phyloP scores from a whole-genome alignment of 2,888 invertebrate species.

The Caenorhabditis sp. region DNA sequence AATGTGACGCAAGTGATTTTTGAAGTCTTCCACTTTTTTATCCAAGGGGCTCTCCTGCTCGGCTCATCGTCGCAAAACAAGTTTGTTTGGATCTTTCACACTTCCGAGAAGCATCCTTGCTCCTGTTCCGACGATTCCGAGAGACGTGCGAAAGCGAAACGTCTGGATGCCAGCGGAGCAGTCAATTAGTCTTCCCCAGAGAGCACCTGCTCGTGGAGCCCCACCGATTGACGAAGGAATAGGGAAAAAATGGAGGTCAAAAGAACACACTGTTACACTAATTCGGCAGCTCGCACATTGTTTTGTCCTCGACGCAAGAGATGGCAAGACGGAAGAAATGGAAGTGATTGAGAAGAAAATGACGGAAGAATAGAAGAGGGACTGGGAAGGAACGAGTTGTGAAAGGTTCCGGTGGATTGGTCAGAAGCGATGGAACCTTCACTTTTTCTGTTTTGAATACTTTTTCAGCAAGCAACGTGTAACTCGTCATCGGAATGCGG shows the following conservation, averaged over 20 bases:
- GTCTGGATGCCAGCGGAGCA: neutral
- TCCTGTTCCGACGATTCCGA: neutral
- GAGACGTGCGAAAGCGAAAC: slow-evolving; percentile 5
- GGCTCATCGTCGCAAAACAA: too few relatives aligned
- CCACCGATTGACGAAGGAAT: neutral
- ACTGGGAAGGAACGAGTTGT: too few relatives aligned
- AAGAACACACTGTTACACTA: slow-evolving; percentile 24
- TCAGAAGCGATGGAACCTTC: too few relatives aligned
- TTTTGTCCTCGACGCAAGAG: slow-evolving; percentile 12
- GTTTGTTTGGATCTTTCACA: neutral
- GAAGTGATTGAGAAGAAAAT: too few relatives aligned
- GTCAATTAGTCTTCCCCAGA: slow-evolving; percentile 5
- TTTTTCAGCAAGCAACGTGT: neutral
- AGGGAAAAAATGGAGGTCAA: slow-evolving; percentile 9
- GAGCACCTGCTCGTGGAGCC: slow-evolving; percentile 25
- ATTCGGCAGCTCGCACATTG: slow-evolving; percentile 1
- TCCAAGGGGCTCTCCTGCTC: too few relatives aligned
- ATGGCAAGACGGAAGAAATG: neutral
- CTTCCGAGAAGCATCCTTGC: neutral
- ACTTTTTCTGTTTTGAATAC: too few relatives aligned
- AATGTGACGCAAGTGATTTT: slow-evolving; percentile 17
- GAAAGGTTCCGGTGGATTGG: too few relatives aligned
- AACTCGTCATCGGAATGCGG: neutral
- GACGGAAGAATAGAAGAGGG: too few relatives aligned
- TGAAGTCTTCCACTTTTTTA: too few relatives aligned